Base-by-base conservation (phyloP, 2,888 invertebrate species). In the Apodemia duryi region DNA sequence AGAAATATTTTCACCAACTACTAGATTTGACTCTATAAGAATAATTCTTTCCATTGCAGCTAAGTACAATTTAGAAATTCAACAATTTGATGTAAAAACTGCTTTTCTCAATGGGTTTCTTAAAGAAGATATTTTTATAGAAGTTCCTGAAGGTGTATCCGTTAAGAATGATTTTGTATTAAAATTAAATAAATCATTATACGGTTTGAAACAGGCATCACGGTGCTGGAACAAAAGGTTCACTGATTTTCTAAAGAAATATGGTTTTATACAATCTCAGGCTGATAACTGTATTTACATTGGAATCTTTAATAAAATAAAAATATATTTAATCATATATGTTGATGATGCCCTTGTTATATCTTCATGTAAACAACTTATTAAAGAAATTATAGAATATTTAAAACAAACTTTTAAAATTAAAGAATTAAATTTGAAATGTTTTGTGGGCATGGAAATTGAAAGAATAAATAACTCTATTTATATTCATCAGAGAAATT, bases 301-400 rank as follows among this genome's bases (percentile, higher is more conserved):
- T 51, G 70, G n/a, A n/a, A 6, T 46, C 57, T 72, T 74, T 63
- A 29, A 73, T 65, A n/a, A 43, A 1, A 41, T 64, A 11, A 75
- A 74, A 68, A 68, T 73, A n/a, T 67, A 69, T 1, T 61, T 75
- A 67, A 66, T 75, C 41, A 62, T 76, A 6, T 76, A 72, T 76
- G 78, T 77, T 21, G 75, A 76, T 70, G 76, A 77, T 70, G 72
- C 49, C 0, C 63, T 77, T 35, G 10, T 74, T 62, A 6, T 75
- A 2, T 71, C 72, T 57, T 64, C 61, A 35, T 68, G 49, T 69
- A 63, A 66, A 57, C 0, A 46, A 46, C 0, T 67, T 3, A 67
- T 71, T 5, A 54, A 64, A 28, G 10, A 63, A 46, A 67, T 73
- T 51, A 69, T 74, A 60, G 38, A 66, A 6, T 63, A 62, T 65